A percentile compares a stretch with the other conserved stretches of the same genome.
Evolutionary conservation across 2,888 invertebrate species (phyloP).

Genomic region (Pristionchus entomophagus): DNA sequence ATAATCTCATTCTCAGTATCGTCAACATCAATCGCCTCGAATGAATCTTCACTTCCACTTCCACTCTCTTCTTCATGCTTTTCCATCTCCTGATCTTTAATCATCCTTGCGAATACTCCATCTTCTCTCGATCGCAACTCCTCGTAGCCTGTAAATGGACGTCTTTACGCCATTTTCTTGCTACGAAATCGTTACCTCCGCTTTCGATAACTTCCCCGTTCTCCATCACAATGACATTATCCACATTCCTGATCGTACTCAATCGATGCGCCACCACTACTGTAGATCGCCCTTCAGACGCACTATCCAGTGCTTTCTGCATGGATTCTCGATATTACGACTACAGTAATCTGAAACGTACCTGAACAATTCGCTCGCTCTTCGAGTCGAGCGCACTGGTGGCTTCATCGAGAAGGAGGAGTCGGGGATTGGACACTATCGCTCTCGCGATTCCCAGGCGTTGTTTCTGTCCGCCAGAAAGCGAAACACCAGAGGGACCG

Average conservation of each 20-base stretch:
- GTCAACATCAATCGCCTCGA: neutral
- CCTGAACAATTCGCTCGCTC: slow-evolving; percentile 34
- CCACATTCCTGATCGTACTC: slow-evolving; percentile 52
- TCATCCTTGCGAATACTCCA: slow-evolving; percentile 24
- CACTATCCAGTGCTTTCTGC: slow-evolving; percentile 7
- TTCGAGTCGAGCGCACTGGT: slow-evolving; percentile 39
- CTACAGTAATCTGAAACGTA: neutral
- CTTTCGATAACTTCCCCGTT: slow-evolving; percentile 49
- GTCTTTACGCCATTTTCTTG: too few species aligned
- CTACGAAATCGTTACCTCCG: neutral
- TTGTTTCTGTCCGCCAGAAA: slow-evolving; percentile 42
- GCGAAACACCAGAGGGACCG: slow-evolving; percentile 37
- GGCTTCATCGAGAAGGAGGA: slow-evolving; percentile 33
- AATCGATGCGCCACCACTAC: slow-evolving; percentile 39
- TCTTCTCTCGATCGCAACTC: neutral
- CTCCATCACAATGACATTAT: slow-evolving; percentile 59
- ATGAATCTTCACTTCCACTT: slow-evolving; percentile 11
- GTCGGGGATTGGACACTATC: slow-evolving; percentile 26
- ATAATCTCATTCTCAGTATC: neutral
- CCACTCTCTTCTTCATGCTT: neutral
- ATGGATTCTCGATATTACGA: neutral
- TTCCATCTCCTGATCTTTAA: slow-evolving; percentile 1
- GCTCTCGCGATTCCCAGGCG: slow-evolving; percentile 15
- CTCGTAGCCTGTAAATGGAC: neutral
- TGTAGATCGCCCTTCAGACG: slow-evolving; percentile 25